phyloP scores from a whole-genome alignment of 92 coral and sea anemone genomes.

The Actinostola sp. region DNA sequence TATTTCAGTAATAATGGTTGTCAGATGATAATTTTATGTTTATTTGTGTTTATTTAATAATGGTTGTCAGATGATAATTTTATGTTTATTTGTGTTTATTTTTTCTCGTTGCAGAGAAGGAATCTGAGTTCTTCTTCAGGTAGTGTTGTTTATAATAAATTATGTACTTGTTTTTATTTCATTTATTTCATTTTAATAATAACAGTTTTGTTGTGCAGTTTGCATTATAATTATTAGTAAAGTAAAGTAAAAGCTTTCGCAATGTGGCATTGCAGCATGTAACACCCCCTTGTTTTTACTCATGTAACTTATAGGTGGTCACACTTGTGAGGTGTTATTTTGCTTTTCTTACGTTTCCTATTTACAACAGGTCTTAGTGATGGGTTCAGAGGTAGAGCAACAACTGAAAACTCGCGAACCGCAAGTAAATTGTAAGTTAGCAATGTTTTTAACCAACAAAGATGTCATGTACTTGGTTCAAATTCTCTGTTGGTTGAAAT shows the following conservation, averaged over 20 bases:
- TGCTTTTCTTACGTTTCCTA: neutral
- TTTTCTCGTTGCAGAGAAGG: constrained; percentile 61
- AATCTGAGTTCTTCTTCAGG: constrained; percentile 71
- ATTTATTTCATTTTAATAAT: no score
- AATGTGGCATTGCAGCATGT: no score
- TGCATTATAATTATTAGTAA: no score
- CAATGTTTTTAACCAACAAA: no score
- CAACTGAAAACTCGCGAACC: constrained; percentile 27
- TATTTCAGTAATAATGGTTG: no score
- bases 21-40: no score
- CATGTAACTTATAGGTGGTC: neutral
- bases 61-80: no score
- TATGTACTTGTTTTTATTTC: neutral
- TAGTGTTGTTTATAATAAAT: constrained; percentile 13
- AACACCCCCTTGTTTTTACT: no score
- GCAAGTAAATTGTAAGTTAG: constrained; percentile 54
- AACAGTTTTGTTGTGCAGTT: neutral
- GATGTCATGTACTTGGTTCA: no score
- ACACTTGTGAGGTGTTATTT: neutral
- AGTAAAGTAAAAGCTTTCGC: no score
- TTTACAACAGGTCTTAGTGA: constrained; percentile 55
- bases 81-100: neutral
- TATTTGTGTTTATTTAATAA: no score
- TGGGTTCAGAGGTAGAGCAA: constrained; percentile 53
- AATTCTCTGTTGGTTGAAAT: no score